Evolutionary conservation across 1,140 invertebrate species (phyloP), one percentile per base, ranked within the genome.

Genomic region (Vanessa atalanta): DNA sequence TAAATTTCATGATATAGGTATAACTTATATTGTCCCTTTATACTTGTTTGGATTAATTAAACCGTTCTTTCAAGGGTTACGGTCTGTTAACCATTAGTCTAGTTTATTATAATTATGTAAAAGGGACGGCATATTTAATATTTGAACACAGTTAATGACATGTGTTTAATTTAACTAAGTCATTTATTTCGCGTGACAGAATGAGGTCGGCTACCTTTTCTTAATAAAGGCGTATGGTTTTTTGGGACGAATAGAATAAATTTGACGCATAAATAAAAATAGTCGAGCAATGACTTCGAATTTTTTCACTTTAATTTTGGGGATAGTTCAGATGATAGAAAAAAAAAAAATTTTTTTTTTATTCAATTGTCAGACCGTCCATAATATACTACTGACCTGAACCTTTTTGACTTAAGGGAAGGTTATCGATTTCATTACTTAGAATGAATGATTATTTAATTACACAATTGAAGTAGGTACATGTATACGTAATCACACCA

Each of bases 101-200:
- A 69, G 51, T 57, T 69, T 53, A 60, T 57, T 57, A 69, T 69
- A 69, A 69, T 69, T 69, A 57, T 57, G 51, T 69, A 47, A 57
- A 69, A 43, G 53, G 66, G 66, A 57, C 31, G n/a, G 51, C 20
- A 57, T 47, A 15, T 47, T 65, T 65, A 65, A 65, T 65, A 65
- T 65, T 65, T 65, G 47, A 65, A 26, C 14, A 48, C 16, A 65
- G 43, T 65, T 65, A 73, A 73, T 66, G 71, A 73, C 71, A 60
- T 65, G 71, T 65, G 63, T 23, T n/a, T 65, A 65, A 48, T 65
- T 65, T 48, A 43, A 48, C 63, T 64, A 11, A 43, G 61, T 64
- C 61, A 64, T 64, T 64, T 64, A 64, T 64, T 64, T 64, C n/a
- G 12, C 61, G 61, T 64, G 61, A 47, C 61, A 64, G 61, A 64